A percentile compares a stretch with the other conserved stretches of the same genome.
Evolutionary conservation across 1,140 invertebrate genomes (phyloP).

Genomic region (Drosophila kurseongensis): DNA sequence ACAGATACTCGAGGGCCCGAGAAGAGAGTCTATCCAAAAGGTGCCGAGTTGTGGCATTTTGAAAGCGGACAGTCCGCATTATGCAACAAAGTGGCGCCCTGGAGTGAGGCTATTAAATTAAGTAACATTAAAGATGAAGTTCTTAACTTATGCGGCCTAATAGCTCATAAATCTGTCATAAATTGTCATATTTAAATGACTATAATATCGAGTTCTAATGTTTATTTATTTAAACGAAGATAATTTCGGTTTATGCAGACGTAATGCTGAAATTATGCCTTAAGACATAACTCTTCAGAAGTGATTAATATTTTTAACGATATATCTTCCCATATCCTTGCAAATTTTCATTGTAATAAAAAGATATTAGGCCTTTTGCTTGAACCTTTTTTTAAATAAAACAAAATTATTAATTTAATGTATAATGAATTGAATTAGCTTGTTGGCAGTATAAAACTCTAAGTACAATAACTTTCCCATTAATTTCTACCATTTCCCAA

Average conservation of each 20-base stretch:
- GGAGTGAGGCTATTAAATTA: conserved; percentile 27
- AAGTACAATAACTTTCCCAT: not conserved
- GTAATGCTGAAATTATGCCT: no score
- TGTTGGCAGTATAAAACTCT: no score
- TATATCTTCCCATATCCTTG: no score
- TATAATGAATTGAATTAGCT: no score
- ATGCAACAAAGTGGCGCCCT: conserved; percentile 45
- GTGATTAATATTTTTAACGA: no score
- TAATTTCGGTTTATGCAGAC: no score
- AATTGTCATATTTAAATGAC: not conserved
- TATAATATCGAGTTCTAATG: not conserved
- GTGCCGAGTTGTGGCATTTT: conserved; percentile 64
- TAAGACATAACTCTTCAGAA: not conserved
- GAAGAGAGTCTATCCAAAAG: conserved; percentile 52
- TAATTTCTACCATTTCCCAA: not conserved
- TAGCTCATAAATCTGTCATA: not conserved
- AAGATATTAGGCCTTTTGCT: no score
- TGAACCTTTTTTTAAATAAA: no score
- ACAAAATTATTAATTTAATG: no score
- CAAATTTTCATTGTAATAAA: no score
- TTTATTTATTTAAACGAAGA: no score
- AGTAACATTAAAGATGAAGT: conserved; percentile 22
- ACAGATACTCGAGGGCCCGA: conserved; percentile 21
- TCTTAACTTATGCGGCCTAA: not conserved
- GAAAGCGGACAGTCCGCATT: conserved; percentile 53